Evolutionary conservation across 2,113 vertebrate species (phyloP).

Genomic region (Tympanuchus pallidicinctus): DNA sequence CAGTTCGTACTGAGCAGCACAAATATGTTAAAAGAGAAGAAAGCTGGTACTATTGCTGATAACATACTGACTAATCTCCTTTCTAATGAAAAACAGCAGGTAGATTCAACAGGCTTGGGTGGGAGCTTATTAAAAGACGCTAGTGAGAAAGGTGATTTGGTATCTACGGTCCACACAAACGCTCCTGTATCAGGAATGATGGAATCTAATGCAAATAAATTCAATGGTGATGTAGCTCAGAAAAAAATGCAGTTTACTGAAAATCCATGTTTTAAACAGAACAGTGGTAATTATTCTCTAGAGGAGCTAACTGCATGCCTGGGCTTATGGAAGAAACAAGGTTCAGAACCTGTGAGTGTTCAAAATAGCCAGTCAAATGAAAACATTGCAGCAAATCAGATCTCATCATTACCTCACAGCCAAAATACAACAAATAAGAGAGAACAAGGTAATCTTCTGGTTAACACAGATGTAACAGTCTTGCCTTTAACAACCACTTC

Average conservation of each 20-base stretch:
- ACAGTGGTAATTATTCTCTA: conserved; percentile 16
- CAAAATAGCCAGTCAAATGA: conserved; percentile 18
- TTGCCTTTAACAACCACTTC: neutral
- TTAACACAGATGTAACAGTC: neutral
- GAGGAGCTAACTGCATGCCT: conserved; percentile 77
- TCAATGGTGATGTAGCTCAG: neutral
- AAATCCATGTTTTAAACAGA: neutral
- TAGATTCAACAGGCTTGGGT: neutral
- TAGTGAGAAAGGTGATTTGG: neutral
- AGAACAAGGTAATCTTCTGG: neutral
- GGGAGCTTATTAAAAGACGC: neutral
- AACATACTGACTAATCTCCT: conserved; percentile 49
- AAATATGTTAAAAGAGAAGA: conserved; percentile 41
- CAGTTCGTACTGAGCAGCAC: conserved; percentile 52
- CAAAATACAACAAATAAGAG: neutral
- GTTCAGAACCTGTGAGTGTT: neutral
- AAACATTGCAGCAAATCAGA: neutral
- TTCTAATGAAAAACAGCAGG: neutral
- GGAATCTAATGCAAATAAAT: neutral
- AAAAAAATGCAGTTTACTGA: neutral
- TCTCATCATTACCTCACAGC: neutral
- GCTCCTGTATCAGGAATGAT: neutral
- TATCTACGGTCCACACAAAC: neutral
- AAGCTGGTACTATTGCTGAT: conserved; percentile 45
- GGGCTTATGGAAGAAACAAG: conserved; percentile 72